Evolutionary conservation across 2,888 invertebrate genomes (phyloP).

Genomic region (Idaea straminata): DNA sequence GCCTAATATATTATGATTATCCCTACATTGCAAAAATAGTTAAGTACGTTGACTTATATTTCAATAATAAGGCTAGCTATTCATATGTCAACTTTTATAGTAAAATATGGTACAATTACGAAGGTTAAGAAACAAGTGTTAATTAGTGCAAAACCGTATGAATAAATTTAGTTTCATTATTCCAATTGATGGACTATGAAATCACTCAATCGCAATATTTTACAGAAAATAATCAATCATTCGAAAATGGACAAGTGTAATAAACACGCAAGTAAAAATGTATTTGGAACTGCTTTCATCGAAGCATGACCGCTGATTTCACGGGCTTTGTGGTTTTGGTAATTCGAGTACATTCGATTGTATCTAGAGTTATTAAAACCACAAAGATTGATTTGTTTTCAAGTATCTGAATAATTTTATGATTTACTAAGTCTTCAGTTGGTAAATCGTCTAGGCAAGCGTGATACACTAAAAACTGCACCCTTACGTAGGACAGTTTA

Average conservation of each 20-base stretch:
- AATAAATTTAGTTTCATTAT: background rate
- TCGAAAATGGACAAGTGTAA: background rate
- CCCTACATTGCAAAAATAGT: too few species aligned
- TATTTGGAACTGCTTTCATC: slow-evolving; percentile 16
- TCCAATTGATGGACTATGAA: background rate
- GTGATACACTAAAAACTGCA: too few species aligned
- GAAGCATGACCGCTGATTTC: slow-evolving; percentile 41
- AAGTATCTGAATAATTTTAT: too few species aligned
- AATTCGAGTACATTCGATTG: background rate
- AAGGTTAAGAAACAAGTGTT: background rate
- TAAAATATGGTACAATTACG: background rate
- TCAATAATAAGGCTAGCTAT: too few species aligned
- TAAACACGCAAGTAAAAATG: background rate
- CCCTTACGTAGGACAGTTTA: too few species aligned
- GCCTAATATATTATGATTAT: too few species aligned
- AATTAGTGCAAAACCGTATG: background rate
- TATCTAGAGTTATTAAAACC: slow-evolving; percentile 7
- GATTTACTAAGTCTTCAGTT: too few species aligned
- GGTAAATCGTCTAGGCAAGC: too few species aligned
- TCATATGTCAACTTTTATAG: background rate
- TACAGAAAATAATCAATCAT: background rate
- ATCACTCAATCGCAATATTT: background rate
- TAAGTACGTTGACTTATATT: too few species aligned
- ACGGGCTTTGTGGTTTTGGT: slow-evolving; percentile 19
- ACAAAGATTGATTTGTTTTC: slow-evolving; percentile 7